Evolutionary conservation across 2,888 invertebrate species (phyloP), one percentile per base, ranked within the genome.

Genomic region (Drosophila paramelanica): DNA sequence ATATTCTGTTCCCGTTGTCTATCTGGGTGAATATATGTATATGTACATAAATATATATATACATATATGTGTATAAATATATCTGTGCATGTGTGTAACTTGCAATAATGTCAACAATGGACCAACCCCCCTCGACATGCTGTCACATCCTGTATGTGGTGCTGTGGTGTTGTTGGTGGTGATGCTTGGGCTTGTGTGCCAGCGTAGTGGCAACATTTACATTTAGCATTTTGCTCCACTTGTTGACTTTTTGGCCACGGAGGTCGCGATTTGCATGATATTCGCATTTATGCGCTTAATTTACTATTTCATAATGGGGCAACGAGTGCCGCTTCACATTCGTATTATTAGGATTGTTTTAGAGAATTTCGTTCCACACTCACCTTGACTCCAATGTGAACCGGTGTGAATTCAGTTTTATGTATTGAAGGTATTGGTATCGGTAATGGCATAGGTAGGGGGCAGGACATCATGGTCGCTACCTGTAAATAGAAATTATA

Each of bases 381-480:
- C 91, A 92, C 92, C 92, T 92, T 92, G 73, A 92, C 90, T 91
- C 92, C 92, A 85, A 92, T 92, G 80, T 92, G 92, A 76, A 92
- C 90, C 75, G 92, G 90, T 82, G 92, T 81, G 78, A 91, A 92
- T 84, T 92, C 92, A 83, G 91, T 46, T 80, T 83, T 91, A 90
- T 92, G 92, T 90, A 92, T 84, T 89, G 92, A 88, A 89, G 92
- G 81, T 86, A 91, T 91, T 89, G 92, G 90, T 90, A 92, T 89
- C 87, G 92, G 92, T 89, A 92, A 91, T 91, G 91, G 88, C 90
- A 92, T 90, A 84, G 92, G 92, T 89, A 92, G 90, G 90, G 92
- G 92, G 92, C 92, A 92, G 92, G 92, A 92, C 92, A 92, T 92
- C 92, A 92, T 92, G 92, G 92, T 92, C 92, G 92, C 92, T 92